A percentile compares a stretch with the other conserved stretches of the same genome.
These are phyloP conservation scores for Poeciliopsis gracilis DNA, from an alignment of 2,797 vertebrate genomes.

Conservation along the genomic window DNA sequence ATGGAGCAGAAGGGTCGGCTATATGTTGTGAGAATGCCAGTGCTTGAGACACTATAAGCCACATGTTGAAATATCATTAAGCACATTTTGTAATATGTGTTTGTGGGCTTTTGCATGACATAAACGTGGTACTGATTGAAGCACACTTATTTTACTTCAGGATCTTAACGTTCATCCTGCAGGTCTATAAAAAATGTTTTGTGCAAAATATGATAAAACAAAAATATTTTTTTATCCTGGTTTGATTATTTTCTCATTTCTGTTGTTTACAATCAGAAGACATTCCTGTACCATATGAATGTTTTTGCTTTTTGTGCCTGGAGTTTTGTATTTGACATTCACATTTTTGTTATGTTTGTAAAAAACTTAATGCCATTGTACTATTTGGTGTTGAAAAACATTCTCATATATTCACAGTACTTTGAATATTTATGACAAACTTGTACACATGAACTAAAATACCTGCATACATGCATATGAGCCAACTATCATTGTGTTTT, in stretches of 20 bases:
- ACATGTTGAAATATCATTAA: background rate
- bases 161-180: background rate
- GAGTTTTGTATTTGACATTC: background rate
- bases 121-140: background rate
- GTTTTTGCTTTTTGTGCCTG: background rate
- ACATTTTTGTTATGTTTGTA: background rate
- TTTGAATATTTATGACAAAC: too few species aligned
- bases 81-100: background rate
- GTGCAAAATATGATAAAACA: background rate
- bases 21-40: conserved; percentile 17
- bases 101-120: background rate
- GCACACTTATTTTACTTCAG: background rate
- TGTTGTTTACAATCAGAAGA: background rate
- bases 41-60: background rate
- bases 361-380: background rate
- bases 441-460: too few species aligned
- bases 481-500: too few species aligned
- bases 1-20: background rate
- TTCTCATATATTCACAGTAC: background rate
- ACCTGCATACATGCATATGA: too few species aligned
- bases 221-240: background rate
- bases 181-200: background rate
- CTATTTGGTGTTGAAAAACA: background rate
- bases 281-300: background rate
- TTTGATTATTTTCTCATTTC: background rate